Conservation (phyloP, 2,888 invertebrate species). For the Perdita meconis region DNA sequence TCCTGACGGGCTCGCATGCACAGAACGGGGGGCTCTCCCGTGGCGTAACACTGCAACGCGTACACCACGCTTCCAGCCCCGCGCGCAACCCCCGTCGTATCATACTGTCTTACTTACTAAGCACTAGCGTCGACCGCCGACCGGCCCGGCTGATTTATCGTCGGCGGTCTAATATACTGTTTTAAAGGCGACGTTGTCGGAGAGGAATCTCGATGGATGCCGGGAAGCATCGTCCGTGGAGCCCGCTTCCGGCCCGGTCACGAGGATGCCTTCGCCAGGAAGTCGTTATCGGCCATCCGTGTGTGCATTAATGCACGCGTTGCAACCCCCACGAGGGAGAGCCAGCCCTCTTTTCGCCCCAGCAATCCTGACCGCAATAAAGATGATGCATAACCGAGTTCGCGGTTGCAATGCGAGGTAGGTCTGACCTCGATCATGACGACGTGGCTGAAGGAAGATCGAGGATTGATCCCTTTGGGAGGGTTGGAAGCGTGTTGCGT, state of each 20-base stretch:
- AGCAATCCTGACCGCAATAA: slow-evolving; percentile 39
- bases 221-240: slow-evolving; percentile 62
- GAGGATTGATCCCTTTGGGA: too few species aligned
- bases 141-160: slow-evolving; percentile 70
- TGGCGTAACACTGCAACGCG: slow-evolving; percentile 42
- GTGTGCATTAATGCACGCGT: slow-evolving; percentile 66
- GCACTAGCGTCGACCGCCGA: slow-evolving; percentile 63
- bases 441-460: too few species aligned
- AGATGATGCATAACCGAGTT: slow-evolving; percentile 45
- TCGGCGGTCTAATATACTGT: slow-evolving; percentile 66
- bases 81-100: too few species aligned
- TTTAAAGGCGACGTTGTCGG: slow-evolving; percentile 69
- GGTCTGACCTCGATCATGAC: too few species aligned
- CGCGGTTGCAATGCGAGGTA: background rate
- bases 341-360: slow-evolving; percentile 31
- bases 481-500: too few species aligned
- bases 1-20: slow-evolving; percentile 45
- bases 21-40: slow-evolving; percentile 12
- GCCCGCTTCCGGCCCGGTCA: slow-evolving; percentile 52
- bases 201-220: slow-evolving; percentile 68
- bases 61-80: slow-evolving; percentile 46
- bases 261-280: slow-evolving; percentile 59
- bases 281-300: slow-evolving; percentile 63
- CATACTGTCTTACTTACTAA: slow-evolving; percentile 73
- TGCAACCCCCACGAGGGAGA: background rate